phyloP scores from a whole-genome alignment of 2,888 invertebrate genomes.

The Drosophila kambysellisi region DNA sequence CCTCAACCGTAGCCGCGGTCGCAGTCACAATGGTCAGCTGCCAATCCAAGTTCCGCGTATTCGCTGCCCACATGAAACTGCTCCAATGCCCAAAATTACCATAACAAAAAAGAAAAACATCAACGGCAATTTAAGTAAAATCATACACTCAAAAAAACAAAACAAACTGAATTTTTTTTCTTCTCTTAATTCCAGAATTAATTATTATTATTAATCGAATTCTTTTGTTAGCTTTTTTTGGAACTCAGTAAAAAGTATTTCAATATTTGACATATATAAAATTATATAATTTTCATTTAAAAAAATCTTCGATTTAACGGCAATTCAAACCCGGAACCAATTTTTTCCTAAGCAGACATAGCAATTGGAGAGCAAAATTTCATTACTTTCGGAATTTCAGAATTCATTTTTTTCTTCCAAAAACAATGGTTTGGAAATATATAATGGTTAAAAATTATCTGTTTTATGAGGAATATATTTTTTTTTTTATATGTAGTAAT shows the following conservation, averaged over 20 bases:
- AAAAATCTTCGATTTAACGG: neutral
- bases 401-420: too few relatives aligned
- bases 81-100: constrained; percentile 15
- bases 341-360: too few relatives aligned
- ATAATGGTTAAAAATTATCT: too few relatives aligned
- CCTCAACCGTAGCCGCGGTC: neutral
- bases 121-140: constrained; percentile 1
- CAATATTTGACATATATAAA: neutral
- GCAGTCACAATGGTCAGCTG: constrained; percentile 9
- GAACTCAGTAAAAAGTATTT: neutral
- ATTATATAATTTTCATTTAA: neutral
- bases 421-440: too few relatives aligned
- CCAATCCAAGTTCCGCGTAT: constrained; percentile 16
- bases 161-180: neutral
- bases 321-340: neutral
- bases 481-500: too few relatives aligned
- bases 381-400: too few relatives aligned
- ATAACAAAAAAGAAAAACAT: neutral
- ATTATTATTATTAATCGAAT: neutral
- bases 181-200: neutral
- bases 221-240: neutral
- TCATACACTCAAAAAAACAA: neutral
- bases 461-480: too few relatives aligned
- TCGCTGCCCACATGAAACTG: constrained; percentile 4
- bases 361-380: too few relatives aligned